Evolutionary conservation across 1,140 invertebrate genomes (phyloP).

Genomic region (Globodera rostochiensis): DNA sequence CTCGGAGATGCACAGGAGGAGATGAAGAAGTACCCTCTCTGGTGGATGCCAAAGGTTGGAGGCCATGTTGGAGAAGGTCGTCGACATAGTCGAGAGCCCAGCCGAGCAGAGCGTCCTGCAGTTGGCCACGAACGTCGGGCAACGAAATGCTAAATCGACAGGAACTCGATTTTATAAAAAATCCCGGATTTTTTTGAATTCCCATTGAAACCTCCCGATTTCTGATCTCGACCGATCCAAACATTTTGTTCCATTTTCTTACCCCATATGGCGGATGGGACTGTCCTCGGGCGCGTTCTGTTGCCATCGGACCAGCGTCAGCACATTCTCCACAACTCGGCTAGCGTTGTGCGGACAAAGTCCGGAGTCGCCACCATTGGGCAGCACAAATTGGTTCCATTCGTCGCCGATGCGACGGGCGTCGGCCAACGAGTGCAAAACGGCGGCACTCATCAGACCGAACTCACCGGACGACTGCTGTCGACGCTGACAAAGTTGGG

Average conservation of each 20-base stretch:
- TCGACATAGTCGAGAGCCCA: slow-evolving; percentile 34
- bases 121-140: slow-evolving; percentile 34
- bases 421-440: background rate
- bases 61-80: slow-evolving; percentile 1
- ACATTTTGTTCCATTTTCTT: background rate
- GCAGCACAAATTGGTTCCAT: slow-evolving; percentile 5
- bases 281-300: slow-evolving; percentile 5
- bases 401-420: slow-evolving; percentile 9
- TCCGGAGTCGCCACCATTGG: background rate
- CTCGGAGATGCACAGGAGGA: background rate
- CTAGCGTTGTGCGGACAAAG: background rate
- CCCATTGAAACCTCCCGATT: background rate
- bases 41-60: too few species aligned
- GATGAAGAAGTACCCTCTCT: background rate
- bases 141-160: slow-evolving; percentile 20
- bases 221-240: background rate
- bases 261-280: slow-evolving; percentile 24
- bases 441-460: slow-evolving; percentile 12
- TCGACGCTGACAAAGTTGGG: slow-evolving; percentile 14
- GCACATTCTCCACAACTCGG: slow-evolving; percentile 29
- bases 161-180: background rate
- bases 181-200: background rate
- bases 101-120: slow-evolving; percentile 31
- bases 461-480: background rate
- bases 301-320: slow-evolving; percentile 29